Base-by-base conservation (phyloP, 2,113 vertebrate genomes). In the Diadophis punctatus region DNA sequence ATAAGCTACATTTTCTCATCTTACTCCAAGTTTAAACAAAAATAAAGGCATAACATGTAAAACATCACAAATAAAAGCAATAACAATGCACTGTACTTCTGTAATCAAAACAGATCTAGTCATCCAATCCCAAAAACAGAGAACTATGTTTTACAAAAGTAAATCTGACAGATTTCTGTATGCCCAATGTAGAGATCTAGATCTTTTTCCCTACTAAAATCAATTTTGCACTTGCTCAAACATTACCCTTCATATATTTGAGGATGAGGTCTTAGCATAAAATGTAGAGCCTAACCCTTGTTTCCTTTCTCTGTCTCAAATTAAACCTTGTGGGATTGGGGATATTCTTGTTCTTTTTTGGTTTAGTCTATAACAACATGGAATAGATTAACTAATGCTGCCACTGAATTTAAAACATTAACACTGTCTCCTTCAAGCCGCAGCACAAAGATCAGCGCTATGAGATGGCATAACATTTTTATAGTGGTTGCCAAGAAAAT, bases 401-500 rank as follows among this genome's bases (percentile, higher is more conserved):
- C 93, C 90, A 90, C 23, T 10, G 93, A 91, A 90, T 90, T 84
- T 92, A 92, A 90, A 89, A 90, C 18, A 88, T 96, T 93, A 95
- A 84, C 94, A 3, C 90, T 53, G 58, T 86, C 93, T 95, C 93
- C 60, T 27, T 96, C 94, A 87, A 85, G 87, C 89, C 48, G 92
- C 18, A 1, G 94, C 92, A 88, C 91, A 92, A 90, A 91, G 93
- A 8, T 39, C 90, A 91, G 95, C 53, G 91, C 93, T 94, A 90
- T 94, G 93, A 96, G 96, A 96, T 93, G 94, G 74, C 92, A 92
- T 90, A 93, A 96, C 97, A 93, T 95, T 96, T 95, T 96, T 91
- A 4, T 93, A 94, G 52, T 14, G 56, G 93, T 95, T 96, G 97
- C 97, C 97, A 97, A 97, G 96, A 97, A 96, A 96, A 96, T 93